phyloP scores from a whole-genome alignment of 2,888 invertebrate genomes.

The Dasypolia templi region DNA sequence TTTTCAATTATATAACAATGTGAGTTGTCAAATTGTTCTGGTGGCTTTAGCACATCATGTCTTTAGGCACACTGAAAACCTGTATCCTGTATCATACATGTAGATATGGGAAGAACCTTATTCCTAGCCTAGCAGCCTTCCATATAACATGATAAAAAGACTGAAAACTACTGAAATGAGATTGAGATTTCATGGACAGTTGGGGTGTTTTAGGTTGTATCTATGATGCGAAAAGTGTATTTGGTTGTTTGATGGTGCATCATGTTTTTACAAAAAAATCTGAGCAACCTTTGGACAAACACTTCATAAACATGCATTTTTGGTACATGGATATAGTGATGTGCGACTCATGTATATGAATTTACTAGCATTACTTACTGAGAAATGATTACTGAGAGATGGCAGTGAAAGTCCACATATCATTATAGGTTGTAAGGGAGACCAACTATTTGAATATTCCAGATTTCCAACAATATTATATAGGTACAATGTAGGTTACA shows the following conservation, averaged over 20 bases:
- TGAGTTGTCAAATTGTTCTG: background rate
- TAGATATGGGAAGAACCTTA: background rate
- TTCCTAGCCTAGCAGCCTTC: no score
- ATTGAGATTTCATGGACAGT: background rate
- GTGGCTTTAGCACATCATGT: background rate
- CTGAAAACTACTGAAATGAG: background rate
- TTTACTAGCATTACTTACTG: background rate
- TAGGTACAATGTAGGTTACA: background rate
- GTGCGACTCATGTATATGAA: background rate
- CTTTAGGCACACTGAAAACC: background rate
- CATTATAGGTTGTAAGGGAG: background rate
- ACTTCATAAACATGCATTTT: constrained; percentile 1
- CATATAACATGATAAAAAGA: background rate
- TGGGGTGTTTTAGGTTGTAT: background rate
- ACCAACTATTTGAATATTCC: background rate
- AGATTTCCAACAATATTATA: background rate
- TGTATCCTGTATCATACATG: background rate
- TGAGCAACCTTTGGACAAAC: background rate
- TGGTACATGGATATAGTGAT: background rate
- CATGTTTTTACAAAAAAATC: background rate
- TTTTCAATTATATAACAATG: background rate
- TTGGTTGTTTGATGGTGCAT: background rate
- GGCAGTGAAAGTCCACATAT: background rate
- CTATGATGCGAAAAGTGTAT: background rate
- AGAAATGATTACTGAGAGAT: background rate